A percentile compares a stretch with the other conserved stretches of the same genome.
These are phyloP conservation scores for Coenonympha glycerion DNA, from an alignment of 2,888 invertebrate species.

Conservation along the genomic window DNA sequence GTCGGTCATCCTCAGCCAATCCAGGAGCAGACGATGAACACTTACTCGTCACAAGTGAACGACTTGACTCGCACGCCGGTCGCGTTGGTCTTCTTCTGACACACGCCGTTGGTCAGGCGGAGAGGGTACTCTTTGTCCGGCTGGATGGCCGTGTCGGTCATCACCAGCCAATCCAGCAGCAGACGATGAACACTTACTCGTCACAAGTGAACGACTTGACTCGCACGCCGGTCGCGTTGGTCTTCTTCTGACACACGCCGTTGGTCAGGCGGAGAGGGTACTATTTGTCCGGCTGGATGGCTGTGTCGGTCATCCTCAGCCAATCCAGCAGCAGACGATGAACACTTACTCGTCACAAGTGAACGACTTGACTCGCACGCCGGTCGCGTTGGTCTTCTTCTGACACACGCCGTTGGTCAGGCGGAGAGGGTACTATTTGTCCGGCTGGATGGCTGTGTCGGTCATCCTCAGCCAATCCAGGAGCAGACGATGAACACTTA, in stretches of 20 bases:
- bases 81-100: too few species aligned
- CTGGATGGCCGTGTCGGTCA: too few species aligned
- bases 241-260: slow-evolving; percentile 61
- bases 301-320: slow-evolving; percentile 73
- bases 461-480: slow-evolving; percentile 80
- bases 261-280: slow-evolving; percentile 78
- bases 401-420: too few species aligned
- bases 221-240: slow-evolving; percentile 62
- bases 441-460: too few species aligned
- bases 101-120: too few species aligned
- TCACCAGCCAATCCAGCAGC: slow-evolving; percentile 82
- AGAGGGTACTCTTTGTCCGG: too few species aligned
- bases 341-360: too few species aligned
- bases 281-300: slow-evolving; percentile 71
- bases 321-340: slow-evolving; percentile 81
- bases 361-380: too few species aligned
- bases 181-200: slow-evolving; percentile 77
- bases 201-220: slow-evolving; percentile 78
- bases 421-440: too few species aligned
- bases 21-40: slow-evolving; percentile 78
- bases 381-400: too few species aligned
- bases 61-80: too few species aligned
- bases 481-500: slow-evolving; percentile 77
- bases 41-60: too few species aligned
- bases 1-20: slow-evolving; percentile 78